These are phyloP conservation scores for Catocala fraxini DNA, from an alignment of 2,888 invertebrate genomes.

Conservation along the genomic window DNA sequence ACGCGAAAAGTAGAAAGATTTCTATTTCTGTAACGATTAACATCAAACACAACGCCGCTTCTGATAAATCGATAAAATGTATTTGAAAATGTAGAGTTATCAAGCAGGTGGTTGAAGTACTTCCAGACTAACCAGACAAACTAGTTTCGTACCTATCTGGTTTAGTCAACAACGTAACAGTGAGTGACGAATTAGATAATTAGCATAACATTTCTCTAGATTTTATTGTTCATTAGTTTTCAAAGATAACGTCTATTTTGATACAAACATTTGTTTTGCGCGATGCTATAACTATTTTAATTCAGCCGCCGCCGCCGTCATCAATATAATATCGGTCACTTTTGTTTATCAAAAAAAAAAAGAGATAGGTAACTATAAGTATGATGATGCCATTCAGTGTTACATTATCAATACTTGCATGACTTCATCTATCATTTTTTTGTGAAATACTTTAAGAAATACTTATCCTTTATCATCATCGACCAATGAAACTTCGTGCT, in stretches of 20 bases:
- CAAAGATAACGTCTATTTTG: not conserved
- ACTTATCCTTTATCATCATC: conserved; percentile 59
- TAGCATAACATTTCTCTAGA: not conserved
- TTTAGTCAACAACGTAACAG: not conserved
- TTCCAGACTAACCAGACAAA: not conserved
- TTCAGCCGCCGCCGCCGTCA: conserved; percentile 10
- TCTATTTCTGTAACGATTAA: too few relatives aligned
- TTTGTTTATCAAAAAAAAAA: conserved; percentile 36
- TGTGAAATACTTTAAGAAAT: conserved; percentile 61
- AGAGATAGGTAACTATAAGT: conserved; percentile 19
- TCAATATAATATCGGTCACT: conserved; percentile 24
- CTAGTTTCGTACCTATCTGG: not conserved
- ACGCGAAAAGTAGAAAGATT: too few relatives aligned
- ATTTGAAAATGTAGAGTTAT: not conserved
- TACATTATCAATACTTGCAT: conserved; percentile 58
- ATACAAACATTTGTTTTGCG: conserved; percentile 1
- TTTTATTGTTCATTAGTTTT: not conserved
- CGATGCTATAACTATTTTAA: conserved; percentile 23
- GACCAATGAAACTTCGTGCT: conserved; percentile 44
- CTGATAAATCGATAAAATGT: too few relatives aligned
- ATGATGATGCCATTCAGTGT: conserved; percentile 44
- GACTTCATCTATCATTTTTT: conserved; percentile 67
- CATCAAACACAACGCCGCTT: too few relatives aligned
- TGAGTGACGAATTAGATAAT: not conserved
- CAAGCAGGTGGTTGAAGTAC: not conserved